Base-by-base conservation (phyloP, 2,113 vertebrate genomes). In the Peromyscus leucopus region DNA sequence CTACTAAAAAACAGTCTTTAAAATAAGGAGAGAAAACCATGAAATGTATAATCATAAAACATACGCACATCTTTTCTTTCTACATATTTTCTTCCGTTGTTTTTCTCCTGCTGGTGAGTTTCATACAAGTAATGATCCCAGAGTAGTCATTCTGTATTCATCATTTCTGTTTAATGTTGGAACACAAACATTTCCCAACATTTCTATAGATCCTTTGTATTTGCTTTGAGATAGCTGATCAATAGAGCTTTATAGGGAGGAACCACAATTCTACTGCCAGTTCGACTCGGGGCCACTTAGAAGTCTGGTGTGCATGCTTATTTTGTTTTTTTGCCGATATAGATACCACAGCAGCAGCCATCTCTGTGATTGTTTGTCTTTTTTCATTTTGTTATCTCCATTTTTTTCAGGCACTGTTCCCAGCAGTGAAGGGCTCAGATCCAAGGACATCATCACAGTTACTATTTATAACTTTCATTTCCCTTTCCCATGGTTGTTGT, bases 31-130 rank as follows among this genome's bases (percentile, higher is more conserved):
- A 39, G 46, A 15, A 76, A 96, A 89, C 13, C 36, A 89, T 72
- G 33, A 89, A 89, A 36, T 65, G 61, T 21, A 74, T 51, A 69
- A 51, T 33, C 46, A 19, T 42, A 93, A 94, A 86, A 33, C 39
- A 46, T 28, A 48, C 46, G 26, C 10, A 63, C 19, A 83, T 57
- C 55, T 59, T 92, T 92, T 67, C 57, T 96, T 93, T 93, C 79
- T 72, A 22, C 3, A 5, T 33, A 26, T 88, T 85, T 85, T 11
- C 46, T 95, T 55, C 46, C 31, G 46, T 33, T 72, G 33, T 80
- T 90, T 90, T 92, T 89, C 39, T 95, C 31, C n/a, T 90, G 74
- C 57, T 79, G 71, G 57, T 75, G 42, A 91, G 80, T 92, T 92
- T 89, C 85, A 93, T 76, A 63, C 33, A 51, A 87, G 78, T 33